Evolutionary conservation across 2,888 invertebrate genomes (phyloP), one percentile per base, ranked within the genome.

Genomic region (Drosophila longiperda): DNA sequence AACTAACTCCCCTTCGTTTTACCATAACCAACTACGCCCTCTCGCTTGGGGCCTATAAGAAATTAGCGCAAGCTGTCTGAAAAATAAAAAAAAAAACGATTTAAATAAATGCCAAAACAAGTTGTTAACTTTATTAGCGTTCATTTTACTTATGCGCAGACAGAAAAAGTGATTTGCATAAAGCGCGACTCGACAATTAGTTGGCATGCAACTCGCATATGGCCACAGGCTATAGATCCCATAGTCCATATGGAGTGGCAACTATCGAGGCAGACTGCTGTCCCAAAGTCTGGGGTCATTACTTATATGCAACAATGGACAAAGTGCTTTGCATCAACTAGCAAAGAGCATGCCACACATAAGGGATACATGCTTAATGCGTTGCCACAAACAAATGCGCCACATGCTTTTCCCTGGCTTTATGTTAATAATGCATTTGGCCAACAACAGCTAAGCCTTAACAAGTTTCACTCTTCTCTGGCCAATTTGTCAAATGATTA

Each of bases 71-170:
- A 23, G 58, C 62, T 48, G 67, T 68, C 67, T 50, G 26, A 40
- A 34, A 32, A 57, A 33, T 12, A 26, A 6, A 12, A 7, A 48
- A 61, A 49, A 61, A 26, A 45, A n/a, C n/a, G 9, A 67, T 72
- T 68, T 66, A 71, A 78, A 75, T 76, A 75, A 79, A 70, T 61
- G 66, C 73, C 83, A 69, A 75, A 82, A 83, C 80, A 82, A 82
- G 72, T 83, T 82, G 81, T 83, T 82, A 83, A 82, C 81, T 82
- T 83, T 83, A 82, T 83, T 82, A 80, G 66, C 79, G 71, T 66
- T 62, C 73, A 61, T 52, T 74, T 60, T 58, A 26, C 34, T 53
- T 23, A 52, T 50, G 69, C 67, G 53, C 64, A 52, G 54, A 67
- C 68, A 45, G 70, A 53, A 58, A 58, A 78, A 81, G 67, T 81